These are phyloP conservation scores for Drosophila ezoana DNA, from an alignment of 2,888 invertebrate species.

Conservation along the genomic window DNA sequence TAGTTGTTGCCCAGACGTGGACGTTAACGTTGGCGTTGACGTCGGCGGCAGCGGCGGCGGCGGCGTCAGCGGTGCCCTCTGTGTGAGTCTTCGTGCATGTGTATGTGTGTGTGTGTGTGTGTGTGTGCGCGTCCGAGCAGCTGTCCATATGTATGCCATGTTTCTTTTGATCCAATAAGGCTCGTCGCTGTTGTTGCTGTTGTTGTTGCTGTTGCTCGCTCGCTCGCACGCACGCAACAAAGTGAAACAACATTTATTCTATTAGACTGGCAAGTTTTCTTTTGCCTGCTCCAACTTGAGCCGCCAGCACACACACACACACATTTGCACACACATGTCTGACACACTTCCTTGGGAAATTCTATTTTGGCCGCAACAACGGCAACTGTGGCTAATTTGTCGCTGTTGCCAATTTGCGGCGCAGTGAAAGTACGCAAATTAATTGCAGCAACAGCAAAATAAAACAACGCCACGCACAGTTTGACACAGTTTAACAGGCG, in stretches of 20 bases:
- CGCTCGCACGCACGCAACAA: constrained; percentile 26
- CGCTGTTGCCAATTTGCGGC: constrained; percentile 19
- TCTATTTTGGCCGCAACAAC: constrained; percentile 19
- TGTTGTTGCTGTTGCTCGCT: constrained; percentile 24
- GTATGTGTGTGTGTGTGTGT: constrained; percentile 18
- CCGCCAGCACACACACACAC: constrained; percentile 20
- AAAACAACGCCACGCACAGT: not conserved
- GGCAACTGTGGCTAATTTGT: constrained; percentile 35
- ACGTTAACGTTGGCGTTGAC: constrained; percentile 10
- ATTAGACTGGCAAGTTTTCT: constrained; percentile 60
- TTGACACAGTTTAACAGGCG: constrained; percentile 25
- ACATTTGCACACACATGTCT: constrained; percentile 34
- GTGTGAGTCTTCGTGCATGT: constrained; percentile 7
- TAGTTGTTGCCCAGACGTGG: constrained; percentile 57
- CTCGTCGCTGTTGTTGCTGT: constrained; percentile 42
- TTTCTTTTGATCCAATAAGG: constrained; percentile 65
- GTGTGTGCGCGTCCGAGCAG: constrained; percentile 26
- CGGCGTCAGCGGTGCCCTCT: not conserved
- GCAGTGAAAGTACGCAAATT: constrained; percentile 35
- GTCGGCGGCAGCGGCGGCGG: constrained; percentile 15
- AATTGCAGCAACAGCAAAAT: constrained; percentile 12
- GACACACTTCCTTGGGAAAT: constrained; percentile 64
- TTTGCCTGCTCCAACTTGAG: constrained; percentile 22
- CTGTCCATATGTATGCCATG: constrained; percentile 59
- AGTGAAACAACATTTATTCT: constrained; percentile 64